These are phyloP conservation scores for Cheilosia scutellata DNA, from an alignment of 2,888 invertebrate species.

Conservation along the genomic window DNA sequence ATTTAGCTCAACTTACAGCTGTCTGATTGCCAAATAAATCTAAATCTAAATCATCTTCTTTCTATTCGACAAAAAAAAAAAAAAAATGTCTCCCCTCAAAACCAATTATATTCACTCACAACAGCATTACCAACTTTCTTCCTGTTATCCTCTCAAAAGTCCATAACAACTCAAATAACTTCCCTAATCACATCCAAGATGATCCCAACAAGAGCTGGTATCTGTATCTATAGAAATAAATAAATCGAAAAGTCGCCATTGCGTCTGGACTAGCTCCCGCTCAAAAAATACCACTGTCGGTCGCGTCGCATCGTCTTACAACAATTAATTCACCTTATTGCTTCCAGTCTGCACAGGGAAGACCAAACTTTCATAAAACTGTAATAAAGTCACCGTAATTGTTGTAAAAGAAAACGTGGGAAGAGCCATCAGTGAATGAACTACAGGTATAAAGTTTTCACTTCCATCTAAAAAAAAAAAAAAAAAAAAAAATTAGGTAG, in stretches of 20 bases:
- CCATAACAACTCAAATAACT: neutral
- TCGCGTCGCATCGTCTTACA: neutral
- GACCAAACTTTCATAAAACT: constrained; percentile 45
- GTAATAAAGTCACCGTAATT: constrained; percentile 66
- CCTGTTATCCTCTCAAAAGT: constrained; percentile 8
- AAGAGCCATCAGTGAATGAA: constrained; percentile 1
- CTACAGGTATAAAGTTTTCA: neutral
- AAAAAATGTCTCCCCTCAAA: neutral
- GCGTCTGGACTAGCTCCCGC: constrained; percentile 20
- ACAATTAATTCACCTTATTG: constrained; percentile 34
- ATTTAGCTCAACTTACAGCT: too few species aligned
- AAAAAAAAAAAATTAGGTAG: neutral
- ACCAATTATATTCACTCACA: constrained; percentile 38
- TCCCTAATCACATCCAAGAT: constrained; percentile 9
- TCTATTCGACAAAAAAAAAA: too few species aligned
- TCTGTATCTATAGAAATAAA: constrained; percentile 1
- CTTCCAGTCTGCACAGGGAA: constrained; percentile 4
- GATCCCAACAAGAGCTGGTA: neutral
- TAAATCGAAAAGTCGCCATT: constrained; percentile 43
- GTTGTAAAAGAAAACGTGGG: constrained; percentile 48
- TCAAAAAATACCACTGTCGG: neutral
- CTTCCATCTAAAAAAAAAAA: constrained; percentile 8
- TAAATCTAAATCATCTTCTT: neutral
- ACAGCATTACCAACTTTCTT: constrained; percentile 23
- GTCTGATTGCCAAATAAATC: too few species aligned